Conservation (phyloP, 2,888 invertebrate genomes). For the Labia minor region DNA sequence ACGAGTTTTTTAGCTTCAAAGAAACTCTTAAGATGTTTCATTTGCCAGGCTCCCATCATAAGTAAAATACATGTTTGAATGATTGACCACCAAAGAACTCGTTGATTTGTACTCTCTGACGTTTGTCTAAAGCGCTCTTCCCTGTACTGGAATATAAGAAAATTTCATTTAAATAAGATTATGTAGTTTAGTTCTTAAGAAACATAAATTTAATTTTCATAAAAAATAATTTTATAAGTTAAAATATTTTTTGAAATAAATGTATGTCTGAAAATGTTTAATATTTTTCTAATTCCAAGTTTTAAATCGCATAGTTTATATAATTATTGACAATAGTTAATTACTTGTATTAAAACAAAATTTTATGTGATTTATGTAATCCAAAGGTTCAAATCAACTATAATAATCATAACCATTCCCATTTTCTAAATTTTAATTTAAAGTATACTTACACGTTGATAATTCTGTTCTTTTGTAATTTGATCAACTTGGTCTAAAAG, state of each 20-base stretch:
- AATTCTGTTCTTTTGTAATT: slow-evolving; percentile 98
- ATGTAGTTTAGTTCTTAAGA: slow-evolving; percentile 16
- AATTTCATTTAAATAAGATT: slow-evolving; percentile 21
- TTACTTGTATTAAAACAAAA: too few relatives aligned
- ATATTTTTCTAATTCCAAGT: too few relatives aligned
- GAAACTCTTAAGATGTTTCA: slow-evolving; percentile 97
- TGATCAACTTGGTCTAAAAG: slow-evolving; percentile 96
- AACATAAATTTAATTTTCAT: slow-evolving; percentile 21
- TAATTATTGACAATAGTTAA: too few relatives aligned
- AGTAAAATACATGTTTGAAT: slow-evolving; percentile 83
- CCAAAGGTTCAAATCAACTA: too few relatives aligned
- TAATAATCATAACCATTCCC: too few relatives aligned
- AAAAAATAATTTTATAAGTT: background rate
- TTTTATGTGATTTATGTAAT: too few relatives aligned
- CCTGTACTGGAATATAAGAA: slow-evolving; percentile 58
- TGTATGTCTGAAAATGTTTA: background rate
- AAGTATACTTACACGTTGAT: slow-evolving; percentile 67
- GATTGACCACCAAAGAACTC: slow-evolving; percentile 94
- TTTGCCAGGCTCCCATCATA: slow-evolving; percentile 96
- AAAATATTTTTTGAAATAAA: background rate
- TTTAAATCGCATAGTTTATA: too few relatives aligned
- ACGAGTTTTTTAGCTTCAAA: slow-evolving; percentile 99
- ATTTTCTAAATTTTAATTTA: too few relatives aligned
- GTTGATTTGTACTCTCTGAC: slow-evolving; percentile 91
- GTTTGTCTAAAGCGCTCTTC: slow-evolving; percentile 74